Conservation (phyloP, 2,888 invertebrate genomes). For the Drosophila emarginata region DNA sequence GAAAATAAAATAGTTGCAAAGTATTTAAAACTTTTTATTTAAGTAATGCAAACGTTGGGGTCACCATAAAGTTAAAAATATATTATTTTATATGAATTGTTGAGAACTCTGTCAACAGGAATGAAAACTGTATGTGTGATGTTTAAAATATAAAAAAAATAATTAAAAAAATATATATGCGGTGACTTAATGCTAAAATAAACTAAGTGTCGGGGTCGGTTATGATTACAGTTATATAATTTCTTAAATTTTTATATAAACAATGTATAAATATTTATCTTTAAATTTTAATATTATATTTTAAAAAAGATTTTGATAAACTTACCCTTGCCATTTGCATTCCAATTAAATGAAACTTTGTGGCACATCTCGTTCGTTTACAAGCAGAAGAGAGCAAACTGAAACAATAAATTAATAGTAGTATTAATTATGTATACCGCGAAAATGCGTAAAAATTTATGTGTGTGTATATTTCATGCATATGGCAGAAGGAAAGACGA, state of each 20-base stretch:
- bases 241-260: not conserved
- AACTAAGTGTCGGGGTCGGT: not conserved
- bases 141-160: too few species aligned
- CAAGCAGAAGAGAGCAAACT: not conserved
- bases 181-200: too few species aligned
- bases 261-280: too few species aligned
- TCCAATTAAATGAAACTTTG: not conserved
- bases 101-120: too few species aligned
- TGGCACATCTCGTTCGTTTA: slow-evolving; percentile 11
- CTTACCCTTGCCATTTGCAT: not conserved
- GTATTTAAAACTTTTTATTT: not conserved
- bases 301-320: not conserved
- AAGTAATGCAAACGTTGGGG: not conserved
- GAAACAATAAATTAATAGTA: slow-evolving; percentile 58
- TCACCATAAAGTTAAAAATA: not conserved
- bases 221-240: too few species aligned
- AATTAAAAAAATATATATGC: too few species aligned
- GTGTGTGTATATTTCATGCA: slow-evolving; percentile 43
- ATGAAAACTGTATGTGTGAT: too few species aligned
- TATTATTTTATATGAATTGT: not conserved
- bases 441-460: slow-evolving; percentile 55
- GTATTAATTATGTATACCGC: slow-evolving; percentile 62
- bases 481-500: not conserved
- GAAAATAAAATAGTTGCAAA: slow-evolving; percentile 10
- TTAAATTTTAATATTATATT: too few species aligned